Conservation (phyloP, 2,797 vertebrate species). For the Clarias fuscus region DNA sequence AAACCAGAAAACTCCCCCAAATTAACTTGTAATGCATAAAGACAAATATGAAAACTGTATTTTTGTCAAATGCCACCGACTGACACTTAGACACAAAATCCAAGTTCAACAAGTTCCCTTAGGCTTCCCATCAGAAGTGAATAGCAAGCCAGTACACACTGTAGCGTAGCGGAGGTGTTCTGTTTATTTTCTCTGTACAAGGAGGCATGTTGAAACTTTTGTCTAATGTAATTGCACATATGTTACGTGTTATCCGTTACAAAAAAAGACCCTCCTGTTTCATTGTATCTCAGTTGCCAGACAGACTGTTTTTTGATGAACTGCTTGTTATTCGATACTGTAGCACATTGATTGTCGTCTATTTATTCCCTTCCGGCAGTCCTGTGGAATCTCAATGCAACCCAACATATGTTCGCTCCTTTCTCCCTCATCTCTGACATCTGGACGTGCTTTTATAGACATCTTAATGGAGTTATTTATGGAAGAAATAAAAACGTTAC, state of each 20-base stretch:
- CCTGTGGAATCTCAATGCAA: constrained; percentile 37
- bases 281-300: background rate
- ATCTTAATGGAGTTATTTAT: constrained; percentile 75
- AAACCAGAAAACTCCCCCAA: background rate
- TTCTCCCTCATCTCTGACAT: constrained; percentile 50
- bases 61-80: background rate
- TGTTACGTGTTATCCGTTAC: background rate
- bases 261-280: background rate
- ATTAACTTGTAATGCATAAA: background rate
- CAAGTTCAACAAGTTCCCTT: background rate
- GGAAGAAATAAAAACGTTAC: constrained; percentile 69
- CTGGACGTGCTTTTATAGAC: constrained; percentile 59
- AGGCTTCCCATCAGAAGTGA: background rate
- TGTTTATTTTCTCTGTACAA: background rate
- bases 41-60: too few species aligned
- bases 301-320: constrained; percentile 27
- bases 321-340: constrained; percentile 1
- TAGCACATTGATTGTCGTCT: constrained; percentile 19
- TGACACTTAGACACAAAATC: background rate
- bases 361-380: background rate
- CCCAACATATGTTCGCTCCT: constrained; percentile 61
- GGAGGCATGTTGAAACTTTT: background rate
- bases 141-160: background rate
- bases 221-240: background rate
- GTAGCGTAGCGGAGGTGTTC: too few species aligned